A percentile compares a stretch with the other conserved stretches of the same genome.
Conservation (phyloP, 2,113 vertebrate species). For the Echinops telfairi region DNA sequence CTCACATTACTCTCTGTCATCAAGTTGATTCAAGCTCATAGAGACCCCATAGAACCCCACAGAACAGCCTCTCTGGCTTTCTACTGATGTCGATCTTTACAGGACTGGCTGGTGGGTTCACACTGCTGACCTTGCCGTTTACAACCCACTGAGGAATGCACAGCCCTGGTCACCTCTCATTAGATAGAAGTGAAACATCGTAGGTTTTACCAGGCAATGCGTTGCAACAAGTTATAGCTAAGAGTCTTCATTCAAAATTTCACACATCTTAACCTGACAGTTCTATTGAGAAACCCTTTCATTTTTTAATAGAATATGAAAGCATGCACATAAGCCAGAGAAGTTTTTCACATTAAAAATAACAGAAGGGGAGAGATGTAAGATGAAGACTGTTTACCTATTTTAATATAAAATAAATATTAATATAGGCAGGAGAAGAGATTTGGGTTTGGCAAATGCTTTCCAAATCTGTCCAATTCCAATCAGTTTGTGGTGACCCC, state of each 20-base stretch:
- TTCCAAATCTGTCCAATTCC: background rate
- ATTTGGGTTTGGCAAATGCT: constrained; percentile 37
- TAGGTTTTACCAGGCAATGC: background rate
- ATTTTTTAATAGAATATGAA: constrained; percentile 38
- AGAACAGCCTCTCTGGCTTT: no score
- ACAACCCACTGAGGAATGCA: no score
- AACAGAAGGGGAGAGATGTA: background rate
- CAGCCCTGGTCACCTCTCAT: background rate
- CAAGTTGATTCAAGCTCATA: no score
- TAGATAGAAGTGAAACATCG: background rate
- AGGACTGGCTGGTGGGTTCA: no score
- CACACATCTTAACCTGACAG: background rate
- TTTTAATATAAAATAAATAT: constrained; percentile 22
- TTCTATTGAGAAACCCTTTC: constrained; percentile 27
- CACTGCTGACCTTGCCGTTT: no score
- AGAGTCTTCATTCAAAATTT: constrained; percentile 25
- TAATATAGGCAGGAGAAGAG: background rate
- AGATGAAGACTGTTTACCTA: background rate
- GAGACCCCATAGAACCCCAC: no score
- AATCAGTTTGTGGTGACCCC: background rate
- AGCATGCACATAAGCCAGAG: background rate
- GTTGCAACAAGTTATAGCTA: constrained; percentile 17
- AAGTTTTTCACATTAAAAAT: constrained; percentile 34
- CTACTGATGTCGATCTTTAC: no score
- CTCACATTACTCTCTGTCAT: no score